Conservation (phyloP, 2,797 vertebrate genomes). For the Tokudaia tokunoshimensis region DNA sequence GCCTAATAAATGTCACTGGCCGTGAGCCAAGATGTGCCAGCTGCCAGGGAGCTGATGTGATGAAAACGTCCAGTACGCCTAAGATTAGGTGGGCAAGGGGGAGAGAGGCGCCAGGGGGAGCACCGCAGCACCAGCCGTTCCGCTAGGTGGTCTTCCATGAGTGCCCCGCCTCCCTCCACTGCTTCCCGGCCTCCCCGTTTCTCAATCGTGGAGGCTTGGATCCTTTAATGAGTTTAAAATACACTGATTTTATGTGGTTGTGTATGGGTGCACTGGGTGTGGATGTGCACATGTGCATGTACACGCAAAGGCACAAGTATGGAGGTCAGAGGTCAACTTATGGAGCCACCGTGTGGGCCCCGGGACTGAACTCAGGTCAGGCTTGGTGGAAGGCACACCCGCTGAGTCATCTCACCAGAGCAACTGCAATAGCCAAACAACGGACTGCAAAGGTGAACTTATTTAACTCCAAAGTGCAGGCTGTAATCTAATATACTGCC, state of each 20-base stretch:
- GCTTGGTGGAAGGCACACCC: background rate
- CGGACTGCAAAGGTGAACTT: background rate
- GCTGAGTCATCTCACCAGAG: background rate
- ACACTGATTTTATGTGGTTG: background rate
- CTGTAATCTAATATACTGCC: background rate
- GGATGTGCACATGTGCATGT: rapidly evolving
- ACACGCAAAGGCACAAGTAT: background rate
- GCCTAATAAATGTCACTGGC: background rate
- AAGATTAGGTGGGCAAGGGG: background rate
- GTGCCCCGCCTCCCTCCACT: rapidly evolving
- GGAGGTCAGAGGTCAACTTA: background rate
- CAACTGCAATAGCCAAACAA: no score
- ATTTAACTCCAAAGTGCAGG: background rate
- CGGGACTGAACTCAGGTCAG: background rate
- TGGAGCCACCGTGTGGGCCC: background rate
- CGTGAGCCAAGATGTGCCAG: background rate
- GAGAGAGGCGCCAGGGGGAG: rapidly evolving
- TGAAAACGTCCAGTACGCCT: background rate
- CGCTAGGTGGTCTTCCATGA: rapidly evolving
- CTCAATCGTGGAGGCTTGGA: no score
- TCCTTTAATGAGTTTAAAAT: background rate
- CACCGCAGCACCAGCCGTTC: background rate
- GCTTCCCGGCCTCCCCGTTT: no score
- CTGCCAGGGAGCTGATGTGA: background rate
- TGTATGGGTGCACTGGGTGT: no score